Evolutionary conservation across 92 coral and sea anemone genomes (phyloP), one percentile per base, ranked within the genome.

Genomic region (Siderastrea radians): DNA sequence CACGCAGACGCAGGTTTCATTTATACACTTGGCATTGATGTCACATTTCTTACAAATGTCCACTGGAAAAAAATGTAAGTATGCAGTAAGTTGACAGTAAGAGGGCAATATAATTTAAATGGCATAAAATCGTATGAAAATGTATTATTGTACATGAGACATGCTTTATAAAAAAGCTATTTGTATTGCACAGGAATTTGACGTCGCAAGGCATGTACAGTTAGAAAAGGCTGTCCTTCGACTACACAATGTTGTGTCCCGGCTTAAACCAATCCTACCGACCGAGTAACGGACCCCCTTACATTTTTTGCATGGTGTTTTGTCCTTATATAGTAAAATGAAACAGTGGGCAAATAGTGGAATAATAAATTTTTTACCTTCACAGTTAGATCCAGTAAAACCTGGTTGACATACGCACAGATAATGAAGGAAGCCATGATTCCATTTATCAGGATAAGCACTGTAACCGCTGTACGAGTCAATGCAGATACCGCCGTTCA

Each of bases 391-490:
- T 19, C 99, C 99, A 9, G 91, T 49, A 63, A 83, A 98, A 49
- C 99, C 99, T 74, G 95, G 78, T 47, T 92, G 90, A 47, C 99
- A 95, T 78, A 98, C 78, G 38, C 99, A 98, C 9, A 98, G 87
- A 68, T 98, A 98, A 82, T 98, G 98, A 50, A 98, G 94, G 52
- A 87, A 96, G 55, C 98, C 99, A 44, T 95, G 95, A 89, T 98
- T 92, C 99, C 99, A 98, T 38, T 85, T 83, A 14, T 93, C 92
- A 53, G 99, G 99, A 66, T 93, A 98, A 8, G 97, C 89, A 84
- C 89, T 91, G 89, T 95, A 98, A 26, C 99, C 99, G 60, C 98
- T 95, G 95, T 91, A 98, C 71, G 99, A 98, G 78, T 98, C 99
- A 52, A 98, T 92, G 67, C 99, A 98, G 74, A 98, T 85, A 45